A percentile compares a stretch with the other conserved stretches of the same genome.
phyloP scores from a whole-genome alignment of 2,113 vertebrate species.

The Thermophis baileyi region DNA sequence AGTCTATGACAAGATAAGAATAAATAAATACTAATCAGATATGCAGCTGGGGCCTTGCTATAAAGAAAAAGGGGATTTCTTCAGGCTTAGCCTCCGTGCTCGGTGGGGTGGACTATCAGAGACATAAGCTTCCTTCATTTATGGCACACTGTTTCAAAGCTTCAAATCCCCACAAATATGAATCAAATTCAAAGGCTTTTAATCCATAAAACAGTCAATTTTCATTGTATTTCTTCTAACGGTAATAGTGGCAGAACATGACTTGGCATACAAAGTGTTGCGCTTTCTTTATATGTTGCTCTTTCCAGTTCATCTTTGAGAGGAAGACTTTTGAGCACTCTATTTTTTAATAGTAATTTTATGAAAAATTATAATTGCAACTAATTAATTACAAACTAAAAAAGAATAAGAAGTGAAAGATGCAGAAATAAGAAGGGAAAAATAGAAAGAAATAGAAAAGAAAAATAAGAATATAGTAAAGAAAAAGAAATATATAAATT shows the following conservation, averaged over 20 bases:
- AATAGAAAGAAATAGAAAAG: neutral
- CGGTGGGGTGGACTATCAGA: slow-evolving; percentile 22
- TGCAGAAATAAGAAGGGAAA: neutral
- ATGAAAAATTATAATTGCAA: neutral
- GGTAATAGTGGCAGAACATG: neutral
- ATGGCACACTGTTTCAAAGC: slow-evolving; percentile 22
- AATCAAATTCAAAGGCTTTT: slow-evolving; percentile 3
- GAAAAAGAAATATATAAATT: neutral
- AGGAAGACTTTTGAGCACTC: fast-evolving
- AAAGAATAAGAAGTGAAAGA: neutral
- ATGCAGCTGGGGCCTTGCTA: neutral
- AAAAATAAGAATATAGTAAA: neutral
- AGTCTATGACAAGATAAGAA: slow-evolving; percentile 30
- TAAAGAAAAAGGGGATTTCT: slow-evolving; percentile 38
- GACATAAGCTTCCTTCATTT: slow-evolving; percentile 33
- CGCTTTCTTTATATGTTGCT: neutral
- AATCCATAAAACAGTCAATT: neutral
- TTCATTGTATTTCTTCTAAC: slow-evolving; percentile 14
- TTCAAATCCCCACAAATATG: slow-evolving; percentile 29
- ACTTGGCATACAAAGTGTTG: neutral
- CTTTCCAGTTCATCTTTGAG: neutral
- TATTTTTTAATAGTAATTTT: neutral
- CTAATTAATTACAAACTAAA: neutral
- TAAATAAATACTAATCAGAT: slow-evolving; percentile 31
- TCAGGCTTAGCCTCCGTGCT: slow-evolving; percentile 29